Percentiles rank a stretch among this genome's conserved stretches.
Conservation (phyloP, 2,797 vertebrate species). For the Karalla daura region DNA sequence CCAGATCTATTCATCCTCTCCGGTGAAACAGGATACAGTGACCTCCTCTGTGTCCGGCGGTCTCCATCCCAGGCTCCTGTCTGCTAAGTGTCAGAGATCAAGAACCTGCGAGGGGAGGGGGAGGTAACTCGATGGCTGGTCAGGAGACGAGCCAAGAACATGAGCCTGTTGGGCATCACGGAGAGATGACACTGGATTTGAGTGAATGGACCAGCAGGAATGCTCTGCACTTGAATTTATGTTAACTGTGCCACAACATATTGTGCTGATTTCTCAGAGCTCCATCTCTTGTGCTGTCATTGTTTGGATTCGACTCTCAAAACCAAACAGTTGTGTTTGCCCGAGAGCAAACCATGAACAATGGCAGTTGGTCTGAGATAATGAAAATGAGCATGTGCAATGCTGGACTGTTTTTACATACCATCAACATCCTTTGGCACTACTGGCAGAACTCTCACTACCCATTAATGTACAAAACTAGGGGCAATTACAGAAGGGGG, state of each 20-base stretch:
- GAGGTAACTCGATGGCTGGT: conserved; percentile 35
- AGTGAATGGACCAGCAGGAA: conserved; percentile 45
- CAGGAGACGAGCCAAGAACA: conserved; percentile 50
- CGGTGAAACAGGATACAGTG: conserved; percentile 74
- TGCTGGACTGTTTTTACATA: conserved; percentile 45
- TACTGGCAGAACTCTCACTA: conserved; percentile 36
- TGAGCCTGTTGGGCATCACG: conserved; percentile 25
- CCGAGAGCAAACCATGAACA: conserved; percentile 38
- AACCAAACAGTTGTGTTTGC: conserved; percentile 21
- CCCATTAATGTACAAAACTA: conserved; percentile 64
- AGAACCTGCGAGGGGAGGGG: conserved; percentile 31
- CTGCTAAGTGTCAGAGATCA: conserved; percentile 64
- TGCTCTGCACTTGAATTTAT: conserved; percentile 35
- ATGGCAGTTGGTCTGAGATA: conserved; percentile 28
- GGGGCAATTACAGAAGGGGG: conserved; percentile 65
- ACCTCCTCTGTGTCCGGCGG: conserved; percentile 74
- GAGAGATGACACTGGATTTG: conserved; percentile 49
- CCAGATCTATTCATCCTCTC: conserved; percentile 73
- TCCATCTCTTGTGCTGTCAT: conserved; percentile 55
- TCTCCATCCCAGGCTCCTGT: conserved; percentile 66
- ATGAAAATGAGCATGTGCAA: conserved; percentile 12
- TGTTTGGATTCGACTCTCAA: conserved; percentile 19
- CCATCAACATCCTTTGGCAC: conserved; percentile 45
- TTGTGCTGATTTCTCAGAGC: conserved; percentile 22
- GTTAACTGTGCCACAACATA: conserved; percentile 31